Base-by-base conservation (phyloP, 1,140 invertebrate genomes). In the Dinoponera quadriceps region DNA sequence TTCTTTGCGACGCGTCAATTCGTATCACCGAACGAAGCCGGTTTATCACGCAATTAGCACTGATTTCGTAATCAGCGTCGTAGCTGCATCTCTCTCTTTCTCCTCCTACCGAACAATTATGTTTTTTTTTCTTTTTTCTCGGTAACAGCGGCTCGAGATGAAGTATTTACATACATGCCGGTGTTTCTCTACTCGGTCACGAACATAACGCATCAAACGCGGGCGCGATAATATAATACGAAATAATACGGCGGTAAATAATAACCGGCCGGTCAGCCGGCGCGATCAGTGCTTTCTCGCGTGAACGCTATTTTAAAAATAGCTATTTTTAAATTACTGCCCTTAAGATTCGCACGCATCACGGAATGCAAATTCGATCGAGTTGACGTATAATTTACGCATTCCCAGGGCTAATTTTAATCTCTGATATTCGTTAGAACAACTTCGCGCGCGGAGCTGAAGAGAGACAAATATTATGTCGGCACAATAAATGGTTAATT, bases 1-100 rank as follows among this genome's bases (percentile, higher is more conserved):
- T 29, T 25, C 33, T 63, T 11, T 25, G 25, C 13, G 16, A 54
- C 48, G 18, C 20, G 13, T 65, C 33, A 55, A 69, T 57, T 20
- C 14, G 18, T 38, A 16, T 55, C 20, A 4, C 44, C 49, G 16
- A 18, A 44, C 44, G 3, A 22, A 38, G 11, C 20, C 22, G 20
- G 57, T 48, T 25, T 80, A 14, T 48, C 51, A 57, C 3, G 18
- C 33, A 69, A 78, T 78, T 66, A 77, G 2, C 33, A 78, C 54
- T 69, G 33, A 80, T 59, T 38, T 57, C 22, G 38, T 59, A 69
- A 80, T n/a, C 16, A 16, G 22, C 29, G n/a, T 29, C 38, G 44
- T 3, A 29, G 25, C 13, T 55, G 29, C 18, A 48, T 57, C 11
- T 18, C 51, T 38, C 38, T 44, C 0, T 11, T 4, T 44, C 38